phyloP scores from a whole-genome alignment of 2,797 vertebrate genomes.

The Siniperca scherzeri region DNA sequence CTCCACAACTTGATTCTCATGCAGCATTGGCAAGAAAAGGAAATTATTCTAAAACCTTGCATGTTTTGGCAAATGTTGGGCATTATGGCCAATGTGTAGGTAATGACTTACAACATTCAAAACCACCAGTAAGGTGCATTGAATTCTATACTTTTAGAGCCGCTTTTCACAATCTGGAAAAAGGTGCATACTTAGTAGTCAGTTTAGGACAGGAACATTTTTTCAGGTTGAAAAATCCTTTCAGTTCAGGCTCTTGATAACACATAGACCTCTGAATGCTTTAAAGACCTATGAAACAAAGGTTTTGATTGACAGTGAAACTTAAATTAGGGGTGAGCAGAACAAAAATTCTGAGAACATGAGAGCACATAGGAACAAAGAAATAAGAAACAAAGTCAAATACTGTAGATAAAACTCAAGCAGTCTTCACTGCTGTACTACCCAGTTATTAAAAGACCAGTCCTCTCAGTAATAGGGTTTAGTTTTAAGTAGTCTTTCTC shows the following conservation, averaged over 20 bases:
- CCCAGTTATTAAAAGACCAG: conserved; percentile 40
- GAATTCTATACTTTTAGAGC: not conserved
- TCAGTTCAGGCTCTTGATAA: conserved; percentile 15
- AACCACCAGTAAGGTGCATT: not conserved
- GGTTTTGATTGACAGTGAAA: conserved; percentile 21
- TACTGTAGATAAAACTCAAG: not conserved
- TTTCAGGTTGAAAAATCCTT: conserved; percentile 23
- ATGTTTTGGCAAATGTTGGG: not conserved
- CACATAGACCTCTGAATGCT: conserved; percentile 20
- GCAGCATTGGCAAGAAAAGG: not conserved
- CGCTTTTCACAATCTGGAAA: not conserved
- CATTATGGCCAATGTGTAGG: not conserved
- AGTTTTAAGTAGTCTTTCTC: conserved; percentile 13
- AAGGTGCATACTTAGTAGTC: not conserved
- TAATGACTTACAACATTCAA: not conserved
- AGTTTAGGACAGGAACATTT: conserved; percentile 1
- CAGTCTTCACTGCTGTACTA: conserved; percentile 20
- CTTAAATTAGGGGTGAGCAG: conserved; percentile 28
- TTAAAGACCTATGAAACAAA: conserved; percentile 29
- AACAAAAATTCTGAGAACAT: conserved; percentile 11
- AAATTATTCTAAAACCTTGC: not conserved
- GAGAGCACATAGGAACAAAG: not conserved
- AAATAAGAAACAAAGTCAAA: conserved; percentile 10
- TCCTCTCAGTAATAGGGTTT: conserved; percentile 27
- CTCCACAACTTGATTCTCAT: not conserved